Evolutionary conservation across 2,888 invertebrate species (phyloP).

Genomic region (Ichneumoninae sp.): DNA sequence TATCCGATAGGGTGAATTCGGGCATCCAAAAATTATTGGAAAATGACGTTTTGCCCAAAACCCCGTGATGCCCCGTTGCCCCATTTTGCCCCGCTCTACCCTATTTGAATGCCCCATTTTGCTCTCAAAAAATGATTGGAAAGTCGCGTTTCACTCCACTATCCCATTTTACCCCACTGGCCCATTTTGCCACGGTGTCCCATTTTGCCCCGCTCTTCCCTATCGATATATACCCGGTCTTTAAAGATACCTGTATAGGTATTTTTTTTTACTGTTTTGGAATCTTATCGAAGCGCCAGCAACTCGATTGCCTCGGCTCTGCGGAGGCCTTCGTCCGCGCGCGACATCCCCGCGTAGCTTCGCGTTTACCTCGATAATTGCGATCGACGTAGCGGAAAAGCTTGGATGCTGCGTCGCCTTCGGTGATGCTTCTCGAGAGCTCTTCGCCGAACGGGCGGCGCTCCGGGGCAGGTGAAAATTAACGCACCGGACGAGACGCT

Average conservation of each 20-base stretch:
- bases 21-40: no score
- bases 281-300: neutral
- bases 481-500: constrained; percentile 48
- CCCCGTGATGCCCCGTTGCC: no score
- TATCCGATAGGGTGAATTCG: no score
- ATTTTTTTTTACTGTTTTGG: neutral
- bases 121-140: no score
- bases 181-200: no score
- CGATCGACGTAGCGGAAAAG: constrained; percentile 53
- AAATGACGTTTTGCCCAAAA: no score
- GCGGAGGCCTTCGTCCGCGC: constrained; percentile 38
- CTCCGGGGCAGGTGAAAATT: constrained; percentile 60
- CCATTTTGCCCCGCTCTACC: no score
- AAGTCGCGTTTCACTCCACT: no score
- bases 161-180: no score
- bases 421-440: neutral
- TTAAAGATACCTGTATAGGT: neutral
- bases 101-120: no score
- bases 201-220: neutral
- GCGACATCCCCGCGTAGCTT: neutral
- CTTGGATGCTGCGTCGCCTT: constrained; percentile 12
- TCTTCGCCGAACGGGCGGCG: constrained; percentile 3
- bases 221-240: neutral
- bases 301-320: constrained; percentile 3
- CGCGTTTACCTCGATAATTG: constrained; percentile 57